Evolutionary conservation across 2,113 vertebrate genomes (phyloP), one percentile per base, ranked within the genome.

Genomic region (Odocoileus virginianus): DNA sequence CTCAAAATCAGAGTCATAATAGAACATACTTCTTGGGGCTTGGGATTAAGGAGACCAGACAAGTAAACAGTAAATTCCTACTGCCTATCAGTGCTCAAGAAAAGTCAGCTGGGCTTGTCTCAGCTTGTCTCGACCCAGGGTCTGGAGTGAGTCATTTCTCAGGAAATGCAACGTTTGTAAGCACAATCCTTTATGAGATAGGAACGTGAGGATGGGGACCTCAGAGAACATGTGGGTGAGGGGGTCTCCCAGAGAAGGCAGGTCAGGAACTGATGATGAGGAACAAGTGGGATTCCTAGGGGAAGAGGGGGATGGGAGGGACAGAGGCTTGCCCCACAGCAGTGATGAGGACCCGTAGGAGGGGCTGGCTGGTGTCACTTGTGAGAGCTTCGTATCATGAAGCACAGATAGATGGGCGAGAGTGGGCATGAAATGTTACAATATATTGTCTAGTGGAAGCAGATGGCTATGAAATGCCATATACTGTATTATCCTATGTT

Each of bases 131-230:
- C 3, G 33, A 45, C 9, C 23, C 33, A 28, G 61, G n/a, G 40
- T 55, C 78, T 64, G 36, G 36, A 64, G 12, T 7, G 89, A 19
- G 57, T 11, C 28, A 28, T 58, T 40, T 67, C 19, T 85, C 2
- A 9, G 16, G 23, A 54, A 33, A 16, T 30, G 33, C 45, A 54
- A 25, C 7, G 6, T 11, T 11, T 0, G 2, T 36, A 50, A 50
- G 25, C 1, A 0, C 64, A 36, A 4, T 57, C 21, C 11, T 57
- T 36, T 43, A 19, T 3, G 47, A 36, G 36, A 40, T n/a, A 33
- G n/a, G 64, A 87, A 16, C 0, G 0, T 12, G 61, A 88, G 19
- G 47, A 85, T 0, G 6, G 7, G 5, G 33, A 52, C 27, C 84
- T 57, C 25, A 23, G 55, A 79, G 4, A 64, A 78, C 21, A 21